Evolutionary conservation across 2,888 invertebrate species (phyloP), one percentile per base, ranked within the genome.

Genomic region (Ischnus inquisitorius): DNA sequence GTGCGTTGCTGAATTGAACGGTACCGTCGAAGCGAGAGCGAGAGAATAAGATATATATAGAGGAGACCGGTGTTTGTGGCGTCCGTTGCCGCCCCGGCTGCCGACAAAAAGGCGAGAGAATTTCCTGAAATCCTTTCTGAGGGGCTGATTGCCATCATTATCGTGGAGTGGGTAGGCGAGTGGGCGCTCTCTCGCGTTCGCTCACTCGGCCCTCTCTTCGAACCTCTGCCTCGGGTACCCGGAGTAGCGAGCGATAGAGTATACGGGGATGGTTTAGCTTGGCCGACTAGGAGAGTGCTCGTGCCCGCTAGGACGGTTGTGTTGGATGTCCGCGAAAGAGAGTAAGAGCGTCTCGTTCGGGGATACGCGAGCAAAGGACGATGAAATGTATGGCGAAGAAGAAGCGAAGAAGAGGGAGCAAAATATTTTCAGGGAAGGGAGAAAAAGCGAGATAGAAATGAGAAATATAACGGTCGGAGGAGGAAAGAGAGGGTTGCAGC

Each of bases 51-150:
- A 74, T 62, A 34, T 14, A 48, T 62, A 64, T 86, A 85, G 88
- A 87, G 87, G 90, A 89, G 90, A 92, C 90, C 93, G 92, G 92
- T 93, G 93, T 93, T 93, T 93, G 93, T 89, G 92, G 92, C 92
- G 92, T 93, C 92, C 93, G 92, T 89, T 87, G 91, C 89, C 90
- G 89, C 89, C 90, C 89, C 89, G 91, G 90, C 89, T 82, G 90
- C 93, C 93, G 93, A 93, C 92, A 93, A 93, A 93, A 93, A 93
- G 93, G 93, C 93, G 93, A 93, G 93, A 93, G 93, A 93, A 93
- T 93, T 93, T 93, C 93, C 93, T 93, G 93, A 93, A 93, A 93
- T 93, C 93, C 92, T 93, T 93, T 93, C 92, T 92, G 91, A 93
- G 92, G 92, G 91, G 90, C 92, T 93, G 93, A 93, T 93, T 93